A percentile compares a stretch with the other conserved stretches of the same genome.
These are phyloP conservation scores for Oncopodura yosiiana DNA, from an alignment of 1,140 invertebrate genomes.

Conservation along the genomic window DNA sequence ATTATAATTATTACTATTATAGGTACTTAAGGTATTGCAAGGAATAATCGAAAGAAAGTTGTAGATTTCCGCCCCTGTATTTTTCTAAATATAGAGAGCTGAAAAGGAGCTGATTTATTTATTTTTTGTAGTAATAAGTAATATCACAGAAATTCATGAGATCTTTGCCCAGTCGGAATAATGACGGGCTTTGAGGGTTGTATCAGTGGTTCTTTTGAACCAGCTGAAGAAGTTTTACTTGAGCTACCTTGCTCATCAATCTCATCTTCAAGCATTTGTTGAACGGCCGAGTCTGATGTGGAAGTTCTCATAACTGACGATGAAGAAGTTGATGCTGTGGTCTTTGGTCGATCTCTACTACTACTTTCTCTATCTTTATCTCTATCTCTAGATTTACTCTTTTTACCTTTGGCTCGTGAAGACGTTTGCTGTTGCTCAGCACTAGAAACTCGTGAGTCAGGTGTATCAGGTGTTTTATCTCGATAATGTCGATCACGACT, in stretches of 20 bases:
- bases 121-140: no score
- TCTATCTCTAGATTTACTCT: slow-evolving; percentile 6
- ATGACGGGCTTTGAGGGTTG: slow-evolving; percentile 30
- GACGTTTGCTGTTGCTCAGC: slow-evolving; percentile 12
- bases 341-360: slow-evolving; percentile 19
- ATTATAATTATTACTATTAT: no score
- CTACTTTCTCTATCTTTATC: slow-evolving; percentile 8
- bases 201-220: slow-evolving; percentile 33
- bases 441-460: slow-evolving; percentile 28
- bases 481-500: slow-evolving; percentile 28
- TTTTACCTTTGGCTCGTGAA: slow-evolving; percentile 14
- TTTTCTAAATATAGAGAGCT: background rate
- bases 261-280: slow-evolving; percentile 38
- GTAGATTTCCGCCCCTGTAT: background rate
- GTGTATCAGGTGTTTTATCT: slow-evolving; percentile 30
- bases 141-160: slow-evolving; percentile 36
- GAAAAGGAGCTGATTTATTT: no score
- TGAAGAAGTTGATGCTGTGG: slow-evolving; percentile 13
- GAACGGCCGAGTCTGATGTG: slow-evolving; percentile 30
- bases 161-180: slow-evolving; percentile 33
- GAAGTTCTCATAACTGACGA: slow-evolving; percentile 17
- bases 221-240: slow-evolving; percentile 30
- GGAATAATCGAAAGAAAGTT: background rate
- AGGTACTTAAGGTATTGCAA: no score
- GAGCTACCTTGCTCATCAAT: slow-evolving; percentile 38